These are phyloP conservation scores for Genyomyrus donnyi DNA, from an alignment of 2,113 vertebrate species.

Conservation along the genomic window DNA sequence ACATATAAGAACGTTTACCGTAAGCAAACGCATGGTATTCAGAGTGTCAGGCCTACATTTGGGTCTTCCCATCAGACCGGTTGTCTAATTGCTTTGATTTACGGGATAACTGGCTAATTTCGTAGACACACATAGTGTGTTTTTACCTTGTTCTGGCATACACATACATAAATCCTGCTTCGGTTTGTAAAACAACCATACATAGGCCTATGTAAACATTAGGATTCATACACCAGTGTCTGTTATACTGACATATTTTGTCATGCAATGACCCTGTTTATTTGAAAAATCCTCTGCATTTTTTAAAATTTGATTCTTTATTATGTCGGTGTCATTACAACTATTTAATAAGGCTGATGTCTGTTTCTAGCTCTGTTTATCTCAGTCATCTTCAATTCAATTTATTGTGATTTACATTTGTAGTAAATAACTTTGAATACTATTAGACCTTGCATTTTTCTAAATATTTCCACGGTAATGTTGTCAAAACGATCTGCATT, in stretches of 20 bases:
- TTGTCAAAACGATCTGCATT: background rate
- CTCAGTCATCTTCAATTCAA: background rate
- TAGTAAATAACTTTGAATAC: background rate
- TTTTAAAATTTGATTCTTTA: background rate
- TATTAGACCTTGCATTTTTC: background rate
- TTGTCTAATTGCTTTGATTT: background rate
- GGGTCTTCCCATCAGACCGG: background rate
- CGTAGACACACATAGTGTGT: background rate
- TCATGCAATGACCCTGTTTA: background rate
- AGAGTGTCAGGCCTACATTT: background rate
- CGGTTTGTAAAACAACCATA: background rate
- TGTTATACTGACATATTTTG: background rate
- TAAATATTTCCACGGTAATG: background rate
- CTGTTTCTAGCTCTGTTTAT: background rate
- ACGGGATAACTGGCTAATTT: background rate
- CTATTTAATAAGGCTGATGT: background rate
- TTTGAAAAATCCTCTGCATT: background rate
- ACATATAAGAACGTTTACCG: background rate
- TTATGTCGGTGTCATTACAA: background rate
- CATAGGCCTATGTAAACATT: background rate
- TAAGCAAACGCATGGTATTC: background rate
- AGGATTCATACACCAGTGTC: background rate
- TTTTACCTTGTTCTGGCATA: background rate
- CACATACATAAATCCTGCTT: background rate
- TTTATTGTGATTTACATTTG: background rate